Percentiles rank a stretch among this genome's conserved stretches.
Evolutionary conservation across 53 echinoderm and acorn worm genomes (phyloP).

Genomic region (Antedon mediterranea): DNA sequence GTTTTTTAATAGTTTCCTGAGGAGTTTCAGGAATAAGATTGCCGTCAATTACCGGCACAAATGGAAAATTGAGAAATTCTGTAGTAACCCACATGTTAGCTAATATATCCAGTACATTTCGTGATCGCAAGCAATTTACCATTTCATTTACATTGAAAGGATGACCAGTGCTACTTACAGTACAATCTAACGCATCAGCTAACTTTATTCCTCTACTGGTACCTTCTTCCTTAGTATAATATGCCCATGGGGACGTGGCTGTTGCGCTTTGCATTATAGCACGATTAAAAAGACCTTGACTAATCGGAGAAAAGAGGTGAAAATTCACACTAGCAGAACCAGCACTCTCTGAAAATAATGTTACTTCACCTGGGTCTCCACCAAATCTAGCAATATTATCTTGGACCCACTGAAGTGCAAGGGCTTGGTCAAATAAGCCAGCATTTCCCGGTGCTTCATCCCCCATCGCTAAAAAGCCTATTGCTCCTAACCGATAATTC

Average conservation of each 20-base stretch:
- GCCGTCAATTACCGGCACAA: slow-evolving; percentile 69
- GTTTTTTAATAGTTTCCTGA: slow-evolving; percentile 37
- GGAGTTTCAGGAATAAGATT: slow-evolving; percentile 70
- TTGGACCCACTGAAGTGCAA: slow-evolving; percentile 79
- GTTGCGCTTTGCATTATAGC: slow-evolving; percentile 70
- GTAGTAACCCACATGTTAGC: slow-evolving; percentile 21
- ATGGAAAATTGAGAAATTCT: slow-evolving; percentile 46
- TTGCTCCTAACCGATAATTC: slow-evolving; percentile 66
- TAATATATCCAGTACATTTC: slow-evolving; percentile 25
- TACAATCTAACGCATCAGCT: slow-evolving; percentile 32
- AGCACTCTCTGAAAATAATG: slow-evolving; percentile 84
- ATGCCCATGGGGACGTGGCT: slow-evolving; percentile 63
- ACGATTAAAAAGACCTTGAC: slow-evolving; percentile 47
- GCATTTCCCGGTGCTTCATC: slow-evolving; percentile 66
- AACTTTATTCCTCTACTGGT: slow-evolving; percentile 33
- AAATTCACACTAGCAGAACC: slow-evolving; percentile 72
- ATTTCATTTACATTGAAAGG: slow-evolving; percentile 23
- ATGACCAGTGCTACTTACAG: slow-evolving; percentile 15
- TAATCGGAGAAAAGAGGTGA: slow-evolving; percentile 63
- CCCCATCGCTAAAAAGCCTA: slow-evolving; percentile 69
- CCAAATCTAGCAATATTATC: slow-evolving; percentile 76
- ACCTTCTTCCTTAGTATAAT: slow-evolving; percentile 51
- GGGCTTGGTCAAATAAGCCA: slow-evolving; percentile 62
- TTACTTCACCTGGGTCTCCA: slow-evolving; percentile 67
- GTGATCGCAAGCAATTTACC: slow-evolving; percentile 37